A percentile compares a stretch with the other conserved stretches of the same genome.
These are phyloP conservation scores for Menidia beryllina DNA, from an alignment of 2,113 vertebrate genomes.

Conservation along the genomic window DNA sequence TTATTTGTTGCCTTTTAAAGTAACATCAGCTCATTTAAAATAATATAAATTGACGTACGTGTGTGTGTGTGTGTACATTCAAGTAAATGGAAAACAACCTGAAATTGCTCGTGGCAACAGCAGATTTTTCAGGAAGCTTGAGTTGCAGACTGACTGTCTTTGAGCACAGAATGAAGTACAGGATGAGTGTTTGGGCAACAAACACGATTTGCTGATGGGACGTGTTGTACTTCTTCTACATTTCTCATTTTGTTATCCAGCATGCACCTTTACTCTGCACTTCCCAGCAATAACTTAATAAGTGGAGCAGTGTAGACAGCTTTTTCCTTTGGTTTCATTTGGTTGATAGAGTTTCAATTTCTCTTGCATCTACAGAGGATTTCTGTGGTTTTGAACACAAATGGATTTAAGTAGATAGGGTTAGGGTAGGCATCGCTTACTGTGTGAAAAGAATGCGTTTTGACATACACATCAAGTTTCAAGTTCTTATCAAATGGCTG, in stretches of 20 bases:
- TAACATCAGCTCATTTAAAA: conserved; percentile 17
- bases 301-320: conserved; percentile 41
- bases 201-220: conserved; percentile 27
- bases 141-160: conserved; percentile 37
- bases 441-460: neutral
- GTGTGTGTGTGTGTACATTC: conserved; percentile 2
- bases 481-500: neutral
- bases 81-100: conserved; percentile 29
- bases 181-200: conserved; percentile 28
- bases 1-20: neutral
- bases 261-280: conserved; percentile 23
- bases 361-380: conserved; percentile 10
- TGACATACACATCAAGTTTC: neutral
- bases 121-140: conserved; percentile 32
- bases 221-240: conserved; percentile 22
- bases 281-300: conserved; percentile 32
- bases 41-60: neutral
- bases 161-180: conserved; percentile 36
- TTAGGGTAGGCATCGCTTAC: conserved; percentile 18
- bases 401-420: conserved; percentile 23
- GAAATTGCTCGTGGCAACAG: conserved; percentile 43
- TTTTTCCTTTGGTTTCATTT: conserved; percentile 45
- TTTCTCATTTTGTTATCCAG: conserved; percentile 21
- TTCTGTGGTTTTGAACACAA: conserved; percentile 17
- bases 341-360: conserved; percentile 42